Base-by-base conservation (phyloP, 1,140 invertebrate species). In the Macrostomum lignano region DNA sequence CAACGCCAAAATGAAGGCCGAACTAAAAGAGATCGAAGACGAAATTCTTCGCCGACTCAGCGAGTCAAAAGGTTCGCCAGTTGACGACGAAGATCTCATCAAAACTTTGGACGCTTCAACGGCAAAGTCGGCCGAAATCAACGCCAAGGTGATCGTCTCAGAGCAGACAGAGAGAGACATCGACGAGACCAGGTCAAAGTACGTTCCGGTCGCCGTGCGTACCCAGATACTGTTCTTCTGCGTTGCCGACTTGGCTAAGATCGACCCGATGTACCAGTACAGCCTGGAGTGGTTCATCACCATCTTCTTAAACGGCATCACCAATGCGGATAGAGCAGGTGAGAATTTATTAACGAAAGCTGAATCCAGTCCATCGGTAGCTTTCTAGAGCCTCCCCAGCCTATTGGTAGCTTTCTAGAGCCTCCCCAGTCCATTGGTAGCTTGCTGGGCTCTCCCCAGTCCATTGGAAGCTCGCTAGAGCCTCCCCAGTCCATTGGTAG, bases 21-120 rank as follows among this genome's bases (percentile, higher is more conserved):
- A 75, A 40, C 49, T 84, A 31, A 65, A 75, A 37, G 64, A 62
- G 11, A 72, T 82, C 33, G 77, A 84, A 58, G 73, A 79, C 49
- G 76, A 73, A 48, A 79, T 82, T 36, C 56, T 84, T 3, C 61
- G 65, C 28, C 52, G 76, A 33, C 53, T 84, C 0, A 76, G 73
- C 50, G 63, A 69, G 15, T 73, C 74, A 0, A 67, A 74, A 37
- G 75, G 73, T 7, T 76, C 77, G 45, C 79, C 79, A 40, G 62
- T 82, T 2, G 77, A 84, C 47, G 75, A 82, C 47, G 72, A 81
- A 46, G 75, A 78, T 45, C 63, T 82, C 0, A 75, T 84, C 26
- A 69, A 75, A 41, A 75, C 73, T 0, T 60, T 84, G 1, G 79
- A 79, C 46, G 72, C 78, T 42, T 78, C 75, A 46, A 82, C 82